A percentile compares a stretch with the other conserved stretches of the same genome.
phyloP scores from a whole-genome alignment of 2,797 vertebrate species.

The Cynopterus sphinx region DNA sequence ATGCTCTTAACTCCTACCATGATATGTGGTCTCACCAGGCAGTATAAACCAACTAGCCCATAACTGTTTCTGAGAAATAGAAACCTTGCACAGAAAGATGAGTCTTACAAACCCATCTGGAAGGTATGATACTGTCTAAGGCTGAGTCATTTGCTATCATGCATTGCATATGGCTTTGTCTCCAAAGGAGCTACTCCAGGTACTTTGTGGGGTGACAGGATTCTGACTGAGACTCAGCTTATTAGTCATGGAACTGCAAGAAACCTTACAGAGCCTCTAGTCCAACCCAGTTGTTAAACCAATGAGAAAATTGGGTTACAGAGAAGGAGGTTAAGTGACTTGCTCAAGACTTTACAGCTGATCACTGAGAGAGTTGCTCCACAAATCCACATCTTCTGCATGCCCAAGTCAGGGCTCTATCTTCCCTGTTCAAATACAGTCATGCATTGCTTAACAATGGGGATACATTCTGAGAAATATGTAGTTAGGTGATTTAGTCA shows the following conservation, averaged over 20 bases:
- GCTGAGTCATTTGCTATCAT: background rate
- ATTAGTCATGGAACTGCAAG: background rate
- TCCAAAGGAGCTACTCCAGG: background rate
- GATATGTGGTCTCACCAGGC: background rate
- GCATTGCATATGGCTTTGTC: background rate
- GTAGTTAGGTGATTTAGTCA: background rate
- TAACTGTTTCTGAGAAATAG: background rate
- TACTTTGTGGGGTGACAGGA: background rate
- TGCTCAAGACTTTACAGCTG: background rate
- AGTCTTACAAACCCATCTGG: background rate
- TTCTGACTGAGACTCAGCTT: background rate
- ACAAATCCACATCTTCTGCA: background rate
- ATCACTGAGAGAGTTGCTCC: background rate
- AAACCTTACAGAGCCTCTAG: background rate
- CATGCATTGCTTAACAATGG: background rate
- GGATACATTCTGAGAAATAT: background rate
- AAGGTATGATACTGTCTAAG: background rate
- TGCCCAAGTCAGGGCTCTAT: background rate
- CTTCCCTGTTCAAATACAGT: background rate
- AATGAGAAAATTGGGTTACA: background rate
- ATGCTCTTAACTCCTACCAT: constrained; percentile 3
- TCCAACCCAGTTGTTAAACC: background rate
- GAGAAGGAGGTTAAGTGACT: constrained; percentile 19
- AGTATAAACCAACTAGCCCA: background rate
- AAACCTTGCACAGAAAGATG: background rate